Evolutionary conservation across 2,113 vertebrate genomes (phyloP), one percentile per base, ranked within the genome.

Genomic region (Tringa solitaria): DNA sequence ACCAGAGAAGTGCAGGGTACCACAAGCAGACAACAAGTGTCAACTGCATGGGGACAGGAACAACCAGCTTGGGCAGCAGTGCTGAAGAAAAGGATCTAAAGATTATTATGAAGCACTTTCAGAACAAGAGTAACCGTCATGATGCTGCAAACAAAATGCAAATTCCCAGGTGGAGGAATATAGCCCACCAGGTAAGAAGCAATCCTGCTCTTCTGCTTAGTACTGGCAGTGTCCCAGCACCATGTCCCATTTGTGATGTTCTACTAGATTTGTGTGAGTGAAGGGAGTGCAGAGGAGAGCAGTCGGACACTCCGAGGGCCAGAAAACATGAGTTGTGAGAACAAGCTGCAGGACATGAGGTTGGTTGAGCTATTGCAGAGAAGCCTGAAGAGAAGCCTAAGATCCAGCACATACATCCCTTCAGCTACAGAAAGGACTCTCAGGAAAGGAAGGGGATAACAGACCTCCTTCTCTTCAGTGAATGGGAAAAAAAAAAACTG

Each of bases 291-390:
- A 33, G 28, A 63, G 23, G 14, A 72, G 21, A 79, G 33, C 0
- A 0, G 18, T 24, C 32, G 64, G 21, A 30, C 19, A 33, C 5
- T 80, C 10, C 45, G 10, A 84, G 9, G n/a, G 9, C 3, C 3
- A 56, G 68, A 80, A 81, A 39, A 37, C 5, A 7, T 3, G 18
- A 65, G 5, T 6, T 69, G 26, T 50, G 12, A 4, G 14, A 73
- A 46, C 9, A 51, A 1, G 1, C 5, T 80, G 12, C 51, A 86
- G 13, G 30, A 89, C 41, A 60, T 37, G 0, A 19, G 0, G 10
- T n/a, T 12, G 0, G 0, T 6, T 64, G 18, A 21, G 21, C n/a
- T 78, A 6, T 20, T 60, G 37, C 75, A 67, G 9, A 61, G 30
- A 67, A 85, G 19, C 17, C 23, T 59, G n/a, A 80, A 68, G 9